A percentile compares a stretch with the other conserved stretches of the same genome.
These are phyloP conservation scores for Gallinago paraguaiae DNA, from an alignment of 2,113 vertebrate species.

Conservation along the genomic window DNA sequence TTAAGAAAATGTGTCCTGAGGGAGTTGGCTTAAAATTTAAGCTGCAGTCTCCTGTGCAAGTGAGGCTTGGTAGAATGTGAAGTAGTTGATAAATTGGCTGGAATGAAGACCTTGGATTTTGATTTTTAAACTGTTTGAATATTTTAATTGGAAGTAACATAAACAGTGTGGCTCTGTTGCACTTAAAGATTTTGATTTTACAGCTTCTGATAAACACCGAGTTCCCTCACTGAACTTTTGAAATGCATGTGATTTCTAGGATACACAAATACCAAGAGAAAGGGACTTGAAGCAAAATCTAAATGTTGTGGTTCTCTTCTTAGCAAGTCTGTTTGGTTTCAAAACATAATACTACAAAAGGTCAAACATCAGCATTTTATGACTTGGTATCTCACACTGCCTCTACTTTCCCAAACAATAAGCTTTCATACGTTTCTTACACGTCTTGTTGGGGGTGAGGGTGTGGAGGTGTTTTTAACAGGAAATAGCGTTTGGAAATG, in stretches of 20 bases:
- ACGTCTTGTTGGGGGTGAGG: background rate
- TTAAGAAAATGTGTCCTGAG: background rate
- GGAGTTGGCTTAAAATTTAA: conserved; percentile 1
- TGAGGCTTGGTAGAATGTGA: background rate
- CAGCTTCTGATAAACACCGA: background rate
- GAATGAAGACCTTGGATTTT: background rate
- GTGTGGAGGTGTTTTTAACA: background rate
- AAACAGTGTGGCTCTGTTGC: background rate
- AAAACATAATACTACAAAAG: background rate
- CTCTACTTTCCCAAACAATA: background rate
- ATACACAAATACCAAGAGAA: background rate
- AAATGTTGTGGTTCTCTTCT: background rate
- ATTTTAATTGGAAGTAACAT: background rate
- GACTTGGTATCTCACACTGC: background rate
- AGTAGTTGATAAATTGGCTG: background rate
- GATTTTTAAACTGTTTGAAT: conserved; percentile 12
- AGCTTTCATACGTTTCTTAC: background rate
- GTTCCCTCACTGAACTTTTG: background rate
- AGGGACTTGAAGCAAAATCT: background rate
- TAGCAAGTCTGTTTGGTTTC: background rate
- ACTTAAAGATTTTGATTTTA: conserved; percentile 1
- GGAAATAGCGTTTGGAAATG: background rate
- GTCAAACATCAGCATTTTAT: background rate
- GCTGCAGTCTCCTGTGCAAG: background rate
- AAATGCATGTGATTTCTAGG: background rate